phyloP scores from a whole-genome alignment of 1,140 invertebrate genomes.

The Atta cephalotes region DNA sequence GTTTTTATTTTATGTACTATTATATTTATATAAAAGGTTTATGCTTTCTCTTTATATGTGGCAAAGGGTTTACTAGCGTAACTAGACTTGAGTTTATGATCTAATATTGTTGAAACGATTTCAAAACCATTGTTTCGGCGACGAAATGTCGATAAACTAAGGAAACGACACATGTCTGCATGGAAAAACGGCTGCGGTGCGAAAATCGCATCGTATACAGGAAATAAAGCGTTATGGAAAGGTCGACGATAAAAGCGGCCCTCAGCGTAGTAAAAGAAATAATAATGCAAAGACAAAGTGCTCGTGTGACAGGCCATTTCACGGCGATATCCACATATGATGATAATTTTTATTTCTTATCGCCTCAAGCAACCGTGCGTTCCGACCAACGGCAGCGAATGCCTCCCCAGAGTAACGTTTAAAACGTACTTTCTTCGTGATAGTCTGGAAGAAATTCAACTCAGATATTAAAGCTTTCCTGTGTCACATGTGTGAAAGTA shows the following conservation, averaged over 20 bases:
- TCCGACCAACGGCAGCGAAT: conserved; percentile 25
- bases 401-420: conserved; percentile 53
- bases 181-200: not conserved
- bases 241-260: conserved; percentile 31
- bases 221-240: conserved; percentile 39
- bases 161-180: not conserved
- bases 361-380: not conserved
- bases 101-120: conserved; percentile 7
- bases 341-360: conserved; percentile 69
- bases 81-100: conserved; percentile 1
- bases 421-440: conserved; percentile 12
- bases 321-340: conserved; percentile 29
- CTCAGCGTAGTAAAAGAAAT: conserved; percentile 27
- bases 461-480: conserved; percentile 40
- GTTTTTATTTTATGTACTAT: not conserved
- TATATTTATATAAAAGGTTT: not conserved
- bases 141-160: conserved; percentile 42
- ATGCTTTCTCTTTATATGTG: not conserved
- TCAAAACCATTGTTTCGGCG: conserved; percentile 12
- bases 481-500: conserved; percentile 2
- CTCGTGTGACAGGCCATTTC: conserved; percentile 34
- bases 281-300: conserved; percentile 63
- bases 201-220: conserved; percentile 34
- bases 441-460: conserved; percentile 51
- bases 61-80: not conserved